Evolutionary conservation across 1,140 invertebrate genomes (phyloP).

Genomic region (Anastrepha obliqua): DNA sequence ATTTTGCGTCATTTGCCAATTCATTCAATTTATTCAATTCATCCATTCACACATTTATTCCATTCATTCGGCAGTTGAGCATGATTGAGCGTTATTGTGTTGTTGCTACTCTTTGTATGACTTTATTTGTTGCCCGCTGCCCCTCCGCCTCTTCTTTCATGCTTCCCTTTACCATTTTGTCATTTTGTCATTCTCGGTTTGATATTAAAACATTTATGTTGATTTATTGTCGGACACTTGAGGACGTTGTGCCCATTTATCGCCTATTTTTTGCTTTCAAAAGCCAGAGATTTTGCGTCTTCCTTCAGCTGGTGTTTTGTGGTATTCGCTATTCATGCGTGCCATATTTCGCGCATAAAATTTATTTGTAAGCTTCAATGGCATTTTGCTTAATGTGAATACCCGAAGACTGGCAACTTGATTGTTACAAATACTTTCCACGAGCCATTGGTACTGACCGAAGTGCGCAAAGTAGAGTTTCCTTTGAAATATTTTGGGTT

Average conservation of each 20-base stretch:
- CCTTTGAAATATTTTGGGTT: neutral
- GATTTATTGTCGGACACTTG: neutral
- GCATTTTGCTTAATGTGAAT: neutral
- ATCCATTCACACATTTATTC: constrained; percentile 30
- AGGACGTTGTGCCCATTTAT: neutral
- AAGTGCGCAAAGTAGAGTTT: neutral
- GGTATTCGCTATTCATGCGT: neutral
- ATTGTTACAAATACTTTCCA: neutral
- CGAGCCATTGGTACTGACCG: neutral
- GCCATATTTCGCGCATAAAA: neutral
- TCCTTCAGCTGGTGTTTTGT: neutral
- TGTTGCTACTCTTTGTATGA: constrained; percentile 10
- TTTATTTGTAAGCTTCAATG: neutral
- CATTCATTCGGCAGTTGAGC: neutral
- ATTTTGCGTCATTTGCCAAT: neutral
- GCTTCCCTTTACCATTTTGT: neutral
- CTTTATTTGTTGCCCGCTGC: constrained; percentile 15
- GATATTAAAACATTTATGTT: constrained; percentile 18
- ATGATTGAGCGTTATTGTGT: constrained; percentile 41
- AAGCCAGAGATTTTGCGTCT: neutral
- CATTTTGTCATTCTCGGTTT: neutral
- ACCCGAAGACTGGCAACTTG: neutral
- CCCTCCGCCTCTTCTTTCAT: neutral
- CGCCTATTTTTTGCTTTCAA: neutral
- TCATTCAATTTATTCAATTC: constrained; percentile 24